These are phyloP conservation scores for Spheniscus humboldti DNA, from an alignment of 2,797 vertebrate species.

Conservation along the genomic window DNA sequence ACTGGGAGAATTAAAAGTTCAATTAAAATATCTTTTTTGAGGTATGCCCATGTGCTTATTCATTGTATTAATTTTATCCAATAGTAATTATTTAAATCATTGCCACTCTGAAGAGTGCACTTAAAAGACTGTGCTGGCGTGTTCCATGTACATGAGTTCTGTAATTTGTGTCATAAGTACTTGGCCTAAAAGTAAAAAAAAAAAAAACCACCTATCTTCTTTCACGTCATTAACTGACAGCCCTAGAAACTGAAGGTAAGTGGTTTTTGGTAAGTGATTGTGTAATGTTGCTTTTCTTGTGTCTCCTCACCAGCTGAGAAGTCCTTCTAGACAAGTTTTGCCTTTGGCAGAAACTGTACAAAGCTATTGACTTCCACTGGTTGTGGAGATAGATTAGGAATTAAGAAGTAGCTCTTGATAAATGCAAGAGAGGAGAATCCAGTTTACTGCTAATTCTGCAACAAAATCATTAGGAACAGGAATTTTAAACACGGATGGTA, in stretches of 20 bases:
- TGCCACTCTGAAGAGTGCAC: neutral
- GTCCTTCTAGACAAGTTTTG: neutral
- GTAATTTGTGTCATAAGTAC: neutral
- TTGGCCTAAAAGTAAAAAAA: neutral
- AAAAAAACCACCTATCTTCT: neutral
- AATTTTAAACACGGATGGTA: neutral
- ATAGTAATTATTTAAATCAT: slow-evolving; percentile 22
- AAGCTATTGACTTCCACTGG: neutral
- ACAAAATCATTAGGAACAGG: neutral
- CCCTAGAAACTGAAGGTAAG: neutral
- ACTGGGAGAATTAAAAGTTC: neutral
- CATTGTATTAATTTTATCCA: neutral
- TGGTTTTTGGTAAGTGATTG: fast-evolving
- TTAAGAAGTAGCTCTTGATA: neutral
- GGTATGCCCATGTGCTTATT: neutral
- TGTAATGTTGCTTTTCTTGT: neutral
- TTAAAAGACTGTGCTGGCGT: neutral
- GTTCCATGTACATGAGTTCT: neutral
- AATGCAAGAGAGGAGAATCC: neutral
- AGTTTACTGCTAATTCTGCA: neutral
- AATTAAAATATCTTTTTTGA: neutral
- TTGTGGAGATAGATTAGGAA: neutral
- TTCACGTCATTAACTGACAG: neutral
- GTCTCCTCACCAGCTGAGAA: neutral
- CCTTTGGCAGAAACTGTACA: neutral